Evolutionary conservation across 92 coral and sea anemone species (phyloP).

Genomic region (Pocillopora meandrina): DNA sequence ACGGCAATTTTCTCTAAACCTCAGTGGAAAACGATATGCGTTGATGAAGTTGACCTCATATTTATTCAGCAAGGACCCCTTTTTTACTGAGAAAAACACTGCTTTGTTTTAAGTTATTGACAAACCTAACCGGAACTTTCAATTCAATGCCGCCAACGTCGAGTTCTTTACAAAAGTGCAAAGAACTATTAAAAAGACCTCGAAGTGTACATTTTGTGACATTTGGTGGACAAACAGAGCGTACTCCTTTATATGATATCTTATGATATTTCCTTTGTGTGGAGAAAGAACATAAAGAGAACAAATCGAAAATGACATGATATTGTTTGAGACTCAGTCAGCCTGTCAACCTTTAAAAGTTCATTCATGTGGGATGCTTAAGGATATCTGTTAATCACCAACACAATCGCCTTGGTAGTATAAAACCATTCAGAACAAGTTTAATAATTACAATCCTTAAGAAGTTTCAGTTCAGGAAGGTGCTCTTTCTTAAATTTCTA

Average conservation of each 20-base stretch:
- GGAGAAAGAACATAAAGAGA: not conserved
- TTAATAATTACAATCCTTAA: not conserved
- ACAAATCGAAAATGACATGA: constrained; percentile 11
- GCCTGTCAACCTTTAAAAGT: not conserved
- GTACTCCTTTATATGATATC: not conserved
- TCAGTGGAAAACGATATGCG: not conserved
- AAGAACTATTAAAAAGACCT: constrained; percentile 7
- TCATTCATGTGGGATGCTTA: not conserved
- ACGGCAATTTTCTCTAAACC: not conserved
- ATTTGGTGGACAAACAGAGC: constrained; percentile 4
- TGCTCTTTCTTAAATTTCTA: not conserved
- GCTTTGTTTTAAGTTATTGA: not conserved
- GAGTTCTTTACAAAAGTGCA: constrained; percentile 10
- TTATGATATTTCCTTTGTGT: constrained; percentile 8
- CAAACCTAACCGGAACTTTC: not conserved
- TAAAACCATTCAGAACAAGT: not conserved
- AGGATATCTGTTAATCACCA: too few species aligned
- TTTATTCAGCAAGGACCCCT: too few species aligned
- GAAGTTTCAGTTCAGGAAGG: not conserved
- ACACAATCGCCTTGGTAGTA: not conserved
- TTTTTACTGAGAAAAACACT: not conserved
- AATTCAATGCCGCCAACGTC: not conserved
- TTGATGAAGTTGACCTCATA: too few species aligned
- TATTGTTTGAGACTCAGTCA: constrained; percentile 12
- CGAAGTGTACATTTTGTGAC: constrained; percentile 37